Conservation (phyloP, 2,888 invertebrate species). For the Hemaris fuciformis region DNA sequence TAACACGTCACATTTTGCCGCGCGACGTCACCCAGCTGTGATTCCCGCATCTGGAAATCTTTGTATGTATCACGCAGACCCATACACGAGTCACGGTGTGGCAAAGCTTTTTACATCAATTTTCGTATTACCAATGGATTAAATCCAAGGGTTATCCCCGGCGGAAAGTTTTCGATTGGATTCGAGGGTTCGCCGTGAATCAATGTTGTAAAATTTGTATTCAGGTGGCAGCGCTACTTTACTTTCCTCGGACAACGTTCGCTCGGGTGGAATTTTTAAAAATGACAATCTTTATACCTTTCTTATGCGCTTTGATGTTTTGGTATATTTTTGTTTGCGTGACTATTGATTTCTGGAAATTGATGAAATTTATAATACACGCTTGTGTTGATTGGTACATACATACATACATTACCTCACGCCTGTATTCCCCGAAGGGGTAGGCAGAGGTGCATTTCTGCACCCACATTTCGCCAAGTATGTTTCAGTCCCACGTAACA, state of each 20-base stretch:
- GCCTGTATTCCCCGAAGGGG: too few species aligned
- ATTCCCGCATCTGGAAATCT: slow-evolving; percentile 51
- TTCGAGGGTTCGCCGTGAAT: slow-evolving; percentile 69
- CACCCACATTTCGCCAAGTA: too few species aligned
- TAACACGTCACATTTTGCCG: slow-evolving; percentile 66
- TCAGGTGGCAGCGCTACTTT: slow-evolving; percentile 61
- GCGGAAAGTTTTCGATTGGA: slow-evolving; percentile 73
- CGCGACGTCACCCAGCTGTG: slow-evolving; percentile 48
- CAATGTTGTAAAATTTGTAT: slow-evolving; percentile 78
- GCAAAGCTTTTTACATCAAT: slow-evolving; percentile 75
- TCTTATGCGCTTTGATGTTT: neutral
- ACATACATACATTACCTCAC: too few species aligned
- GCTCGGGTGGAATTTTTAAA: slow-evolving; percentile 59
- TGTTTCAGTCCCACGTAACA: too few species aligned
- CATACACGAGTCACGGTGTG: slow-evolving; percentile 52
- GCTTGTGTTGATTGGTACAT: too few species aligned
- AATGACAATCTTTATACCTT: slow-evolving; percentile 17
- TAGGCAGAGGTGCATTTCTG: too few species aligned
- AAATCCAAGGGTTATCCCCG: slow-evolving; percentile 72
- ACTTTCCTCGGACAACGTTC: slow-evolving; percentile 52
- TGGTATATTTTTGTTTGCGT: neutral
- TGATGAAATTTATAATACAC: neutral
- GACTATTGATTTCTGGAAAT: neutral
- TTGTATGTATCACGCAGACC: slow-evolving; percentile 48
- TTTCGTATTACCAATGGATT: slow-evolving; percentile 81